Evolutionary conservation across 1,140 invertebrate species (phyloP).

Genomic region (Drosophila nikananu): DNA sequence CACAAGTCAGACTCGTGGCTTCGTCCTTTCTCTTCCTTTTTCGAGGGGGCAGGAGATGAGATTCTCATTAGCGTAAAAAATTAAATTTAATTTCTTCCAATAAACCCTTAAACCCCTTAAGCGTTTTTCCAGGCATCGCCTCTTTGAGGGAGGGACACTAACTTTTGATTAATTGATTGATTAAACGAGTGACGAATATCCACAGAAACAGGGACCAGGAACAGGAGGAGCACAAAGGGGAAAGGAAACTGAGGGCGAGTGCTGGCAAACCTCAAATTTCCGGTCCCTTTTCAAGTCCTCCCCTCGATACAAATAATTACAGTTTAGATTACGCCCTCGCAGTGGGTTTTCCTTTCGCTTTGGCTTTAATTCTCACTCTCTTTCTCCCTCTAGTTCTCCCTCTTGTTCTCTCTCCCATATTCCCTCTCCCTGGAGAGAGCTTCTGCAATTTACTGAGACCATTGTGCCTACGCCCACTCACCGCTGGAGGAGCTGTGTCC

Average conservation of each 20-base stretch:
- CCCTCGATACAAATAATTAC: conserved; percentile 63
- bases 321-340: conserved; percentile 14
- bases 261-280: conserved; percentile 20
- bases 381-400: too few species aligned
- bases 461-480: not conserved
- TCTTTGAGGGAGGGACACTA: not conserved
- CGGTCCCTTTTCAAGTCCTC: not conserved
- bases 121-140: not conserved
- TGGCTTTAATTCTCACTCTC: not conserved
- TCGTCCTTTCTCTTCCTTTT: not conserved
- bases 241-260: not conserved
- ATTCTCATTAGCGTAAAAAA: conserved; percentile 51
- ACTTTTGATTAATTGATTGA: conserved; percentile 67
- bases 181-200: conserved; percentile 60
- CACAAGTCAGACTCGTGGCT: not conserved
- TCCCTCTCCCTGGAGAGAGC: not conserved
- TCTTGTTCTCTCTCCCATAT: not conserved
- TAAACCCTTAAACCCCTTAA: conserved; percentile 37
- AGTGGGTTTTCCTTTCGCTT: not conserved
- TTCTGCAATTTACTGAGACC: conserved; percentile 39
- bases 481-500: not conserved
- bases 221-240: not conserved
- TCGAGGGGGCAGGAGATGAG: not conserved
- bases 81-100: conserved; percentile 52
- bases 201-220: conserved; percentile 4